Percentiles rank a stretch among this genome's conserved stretches.
Evolutionary conservation across 1,140 invertebrate genomes (phyloP).

Genomic region (Pseudoatta argentina): DNA sequence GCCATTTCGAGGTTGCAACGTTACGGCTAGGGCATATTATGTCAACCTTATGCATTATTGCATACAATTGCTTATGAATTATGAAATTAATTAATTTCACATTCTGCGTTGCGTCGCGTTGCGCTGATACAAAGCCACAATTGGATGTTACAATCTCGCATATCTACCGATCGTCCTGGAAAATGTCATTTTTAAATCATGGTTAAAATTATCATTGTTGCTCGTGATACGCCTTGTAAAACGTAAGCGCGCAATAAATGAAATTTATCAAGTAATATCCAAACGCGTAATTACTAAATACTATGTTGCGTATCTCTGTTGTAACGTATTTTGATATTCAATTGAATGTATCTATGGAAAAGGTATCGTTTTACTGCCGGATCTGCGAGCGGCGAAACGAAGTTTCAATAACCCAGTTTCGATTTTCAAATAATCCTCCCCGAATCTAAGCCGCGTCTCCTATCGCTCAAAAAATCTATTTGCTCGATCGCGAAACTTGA

Average conservation of each 20-base stretch:
- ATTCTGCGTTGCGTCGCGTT: conserved; percentile 43
- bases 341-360: conserved; percentile 58
- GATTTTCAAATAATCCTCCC: conserved; percentile 64
- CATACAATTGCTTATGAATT: conserved; percentile 62
- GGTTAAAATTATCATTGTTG: conserved; percentile 51
- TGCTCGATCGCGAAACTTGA: conserved; percentile 46
- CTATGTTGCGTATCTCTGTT: conserved; percentile 52
- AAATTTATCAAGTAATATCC: conserved; percentile 40
- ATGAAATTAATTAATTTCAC: conserved; percentile 65
- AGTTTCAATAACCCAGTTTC: conserved; percentile 64
- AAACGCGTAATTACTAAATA: conserved; percentile 47
- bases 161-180: conserved; percentile 31
- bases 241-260: conserved; percentile 50
- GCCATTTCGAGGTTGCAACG: conserved; percentile 50
- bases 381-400: conserved; percentile 52
- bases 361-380: conserved; percentile 59
- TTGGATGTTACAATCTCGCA: conserved; percentile 57
- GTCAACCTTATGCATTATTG: conserved; percentile 62
- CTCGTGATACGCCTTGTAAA: conserved; percentile 38
- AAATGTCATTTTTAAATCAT: conserved; percentile 62
- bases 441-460: conserved; percentile 57
- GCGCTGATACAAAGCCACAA: conserved; percentile 62
- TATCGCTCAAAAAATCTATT: conserved; percentile 61
- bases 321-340: conserved; percentile 65
- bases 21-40: conserved; percentile 56